A percentile compares a stretch with the other conserved stretches of the same genome.
phyloP scores from a whole-genome alignment of 2,888 invertebrate genomes.

The Eupeodes latifasciatus region DNA sequence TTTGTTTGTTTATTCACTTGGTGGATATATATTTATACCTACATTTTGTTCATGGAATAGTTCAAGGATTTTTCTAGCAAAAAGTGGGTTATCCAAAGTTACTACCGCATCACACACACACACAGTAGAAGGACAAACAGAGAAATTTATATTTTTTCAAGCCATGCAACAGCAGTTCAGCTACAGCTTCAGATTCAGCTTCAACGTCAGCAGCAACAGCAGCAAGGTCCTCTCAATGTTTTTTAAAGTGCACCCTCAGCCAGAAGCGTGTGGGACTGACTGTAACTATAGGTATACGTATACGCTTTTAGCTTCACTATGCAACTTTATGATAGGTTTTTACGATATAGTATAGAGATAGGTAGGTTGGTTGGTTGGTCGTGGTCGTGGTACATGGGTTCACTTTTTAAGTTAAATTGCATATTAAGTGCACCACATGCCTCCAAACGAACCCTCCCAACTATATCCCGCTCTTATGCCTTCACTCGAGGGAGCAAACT shows the following conservation, averaged over 20 bases:
- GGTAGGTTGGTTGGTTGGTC: too few species aligned
- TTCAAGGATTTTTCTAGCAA: constrained; percentile 56
- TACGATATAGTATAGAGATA: too few species aligned
- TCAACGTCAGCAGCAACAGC: not conserved
- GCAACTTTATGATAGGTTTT: constrained; percentile 31
- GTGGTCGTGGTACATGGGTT: constrained; percentile 12
- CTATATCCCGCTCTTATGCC: not conserved
- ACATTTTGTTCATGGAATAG: constrained; percentile 47
- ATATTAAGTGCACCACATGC: constrained; percentile 43
- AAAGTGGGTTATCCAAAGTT: constrained; percentile 58
- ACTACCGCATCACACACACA: constrained; percentile 19
- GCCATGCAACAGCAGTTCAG: too few species aligned
- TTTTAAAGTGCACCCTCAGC: constrained; percentile 37
- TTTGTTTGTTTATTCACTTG: constrained; percentile 21
- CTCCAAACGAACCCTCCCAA: not conserved
- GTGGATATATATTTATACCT: not conserved
- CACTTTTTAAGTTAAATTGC: constrained; percentile 57
- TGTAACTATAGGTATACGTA: not conserved
- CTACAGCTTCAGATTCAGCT: too few species aligned
- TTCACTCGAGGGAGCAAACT: constrained; percentile 51
- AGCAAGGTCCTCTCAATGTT: constrained; percentile 38
- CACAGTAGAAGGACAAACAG: not conserved
- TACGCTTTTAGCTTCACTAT: constrained; percentile 31
- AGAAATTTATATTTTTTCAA: constrained; percentile 6
- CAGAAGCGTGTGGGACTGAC: constrained; percentile 13